Conservation (phyloP, 2,888 invertebrate genomes). For the Furcula furcula region DNA sequence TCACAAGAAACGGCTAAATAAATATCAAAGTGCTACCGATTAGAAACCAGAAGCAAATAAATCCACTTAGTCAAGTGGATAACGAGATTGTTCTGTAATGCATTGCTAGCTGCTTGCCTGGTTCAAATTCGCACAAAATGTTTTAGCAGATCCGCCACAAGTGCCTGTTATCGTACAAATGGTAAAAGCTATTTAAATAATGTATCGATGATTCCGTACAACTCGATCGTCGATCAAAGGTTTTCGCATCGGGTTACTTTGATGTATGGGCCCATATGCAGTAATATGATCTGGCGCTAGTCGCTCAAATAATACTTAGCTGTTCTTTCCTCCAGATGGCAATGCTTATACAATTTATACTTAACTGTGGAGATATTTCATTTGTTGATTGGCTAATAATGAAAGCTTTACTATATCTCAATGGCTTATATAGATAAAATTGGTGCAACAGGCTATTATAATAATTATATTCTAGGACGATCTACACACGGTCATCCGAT, state of each 20-base stretch:
- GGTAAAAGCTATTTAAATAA: conserved; percentile 13
- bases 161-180: conserved; percentile 1
- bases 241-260: conserved; percentile 41
- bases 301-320: no score
- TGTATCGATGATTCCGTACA: conserved; percentile 17
- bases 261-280: conserved; percentile 39
- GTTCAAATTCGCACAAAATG: neutral
- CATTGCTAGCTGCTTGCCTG: neutral
- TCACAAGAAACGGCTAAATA: no score
- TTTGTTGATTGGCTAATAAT: neutral
- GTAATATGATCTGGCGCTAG: conserved; percentile 54
- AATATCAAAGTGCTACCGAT: no score
- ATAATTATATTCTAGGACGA: no score
- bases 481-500: no score
- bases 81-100: neutral
- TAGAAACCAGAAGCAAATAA: no score
- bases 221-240: conserved; percentile 23
- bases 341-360: neutral
- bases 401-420: no score
- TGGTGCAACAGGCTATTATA: no score
- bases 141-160: conserved; percentile 1
- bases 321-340: neutral
- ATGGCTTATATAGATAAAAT: no score
- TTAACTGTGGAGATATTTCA: neutral
- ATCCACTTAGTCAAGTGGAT: neutral